A percentile compares a stretch with the other conserved stretches of the same genome.
Evolutionary conservation across 2,113 vertebrate genomes (phyloP).

Genomic region (Tachysurus fulvidraco): DNA sequence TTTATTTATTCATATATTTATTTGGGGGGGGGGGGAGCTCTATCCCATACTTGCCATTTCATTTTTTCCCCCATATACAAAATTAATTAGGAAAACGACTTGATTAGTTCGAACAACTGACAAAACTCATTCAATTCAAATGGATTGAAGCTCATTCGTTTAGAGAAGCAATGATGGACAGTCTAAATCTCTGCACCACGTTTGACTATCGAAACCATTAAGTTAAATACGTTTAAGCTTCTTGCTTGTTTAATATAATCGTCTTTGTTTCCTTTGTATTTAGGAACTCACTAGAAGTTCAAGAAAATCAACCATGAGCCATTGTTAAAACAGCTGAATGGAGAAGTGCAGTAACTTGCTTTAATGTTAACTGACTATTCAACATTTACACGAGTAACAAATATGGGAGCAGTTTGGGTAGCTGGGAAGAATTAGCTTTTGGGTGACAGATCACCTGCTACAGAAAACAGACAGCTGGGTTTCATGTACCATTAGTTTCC

Average conservation of each 20-base stretch:
- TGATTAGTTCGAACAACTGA: background rate
- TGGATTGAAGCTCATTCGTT: background rate
- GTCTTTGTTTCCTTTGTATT: background rate
- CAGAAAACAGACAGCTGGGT: conserved; percentile 17
- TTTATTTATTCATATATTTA: no score
- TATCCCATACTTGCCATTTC: background rate
- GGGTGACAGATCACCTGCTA: background rate
- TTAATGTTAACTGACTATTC: background rate
- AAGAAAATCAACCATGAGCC: background rate
- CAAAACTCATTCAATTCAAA: background rate
- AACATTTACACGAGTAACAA: background rate
- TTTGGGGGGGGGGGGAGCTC: no score
- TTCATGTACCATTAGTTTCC: conserved; percentile 14
- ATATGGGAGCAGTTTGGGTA: background rate
- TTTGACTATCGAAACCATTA: background rate
- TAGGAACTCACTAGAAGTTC: background rate
- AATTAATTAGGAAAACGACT: background rate
- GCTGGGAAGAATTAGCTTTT: background rate
- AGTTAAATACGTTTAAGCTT: background rate
- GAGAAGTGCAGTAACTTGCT: background rate
- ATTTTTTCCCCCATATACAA: background rate
- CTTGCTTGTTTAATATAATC: background rate
- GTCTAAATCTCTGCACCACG: background rate
- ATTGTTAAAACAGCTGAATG: background rate
- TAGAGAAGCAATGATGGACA: background rate